Base-by-base conservation (phyloP, 1,140 invertebrate species). In the Pemphigus obesinymphae region DNA sequence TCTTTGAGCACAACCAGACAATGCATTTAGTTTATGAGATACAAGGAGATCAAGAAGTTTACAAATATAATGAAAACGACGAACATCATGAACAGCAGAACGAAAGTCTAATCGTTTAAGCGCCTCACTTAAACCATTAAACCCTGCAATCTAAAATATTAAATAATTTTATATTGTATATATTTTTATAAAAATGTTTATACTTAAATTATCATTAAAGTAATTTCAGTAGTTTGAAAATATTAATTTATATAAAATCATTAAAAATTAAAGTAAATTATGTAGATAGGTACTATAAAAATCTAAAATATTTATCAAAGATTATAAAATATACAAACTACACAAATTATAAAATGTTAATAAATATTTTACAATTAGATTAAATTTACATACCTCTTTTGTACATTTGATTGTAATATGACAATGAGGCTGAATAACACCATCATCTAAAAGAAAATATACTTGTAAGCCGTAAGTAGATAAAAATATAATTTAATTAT, bases 51-150 rank as follows among this genome's bases (percentile, higher is more conserved):
- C 93, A 78, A 99, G 88, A 48, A 99, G 89, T 84, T 96, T 96
- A 85, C 95, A 97, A 84, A 98, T 96, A 87, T 98, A 99, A 87
- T 97, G 97, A 88, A 99, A 98, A 76, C 97, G 90, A 75, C 96
- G 91, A 20, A 95, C 94, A 88, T 99, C 97, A 81, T 93, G 92
- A 43, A 98, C 96, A 4, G 97, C 97, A 82, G 94, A 95, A 80
- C 94, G 92, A 88, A 99, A 96, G 87, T 99, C 97, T 55, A 99
- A 88, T 82, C 95, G 92, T 85, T 96, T 94, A 23, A 99, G 92
- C 2, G 96, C 97, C 88, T 99, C 97, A 85, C 94, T 95, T 50
- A 99, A 89, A 68, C 95, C 96, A 87, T 97, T 98, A 87, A 97
- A 96, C 58, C 95, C 95, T 82, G 96, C 96, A 85, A 97, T 96